Evolutionary conservation across 23 tunicate species (phyloP).

Genomic region (Phallusia fumigata): DNA sequence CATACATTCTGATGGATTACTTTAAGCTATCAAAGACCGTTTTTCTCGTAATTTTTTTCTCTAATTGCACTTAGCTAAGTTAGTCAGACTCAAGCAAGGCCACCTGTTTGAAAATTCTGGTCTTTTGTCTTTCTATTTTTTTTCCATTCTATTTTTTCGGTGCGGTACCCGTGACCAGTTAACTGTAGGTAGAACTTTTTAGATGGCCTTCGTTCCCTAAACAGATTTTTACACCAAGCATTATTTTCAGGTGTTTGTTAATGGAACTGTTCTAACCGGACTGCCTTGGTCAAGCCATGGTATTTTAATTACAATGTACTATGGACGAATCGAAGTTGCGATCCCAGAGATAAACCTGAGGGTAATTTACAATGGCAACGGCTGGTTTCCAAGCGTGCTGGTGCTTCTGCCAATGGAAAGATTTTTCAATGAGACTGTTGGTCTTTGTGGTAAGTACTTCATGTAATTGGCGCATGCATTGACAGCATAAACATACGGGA

Average conservation of each 20-base stretch:
- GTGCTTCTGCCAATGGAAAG: background rate
- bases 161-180: no score
- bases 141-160: no score
- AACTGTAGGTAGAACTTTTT: no score
- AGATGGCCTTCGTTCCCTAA: background rate
- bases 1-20: no score
- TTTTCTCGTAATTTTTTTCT: no score
- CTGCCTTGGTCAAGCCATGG: background rate
- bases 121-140: no score
- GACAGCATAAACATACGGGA: no score
- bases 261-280: background rate
- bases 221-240: background rate
- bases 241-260: background rate
- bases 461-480: no score
- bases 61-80: no score
- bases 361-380: background rate
- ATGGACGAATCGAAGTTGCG: background rate
- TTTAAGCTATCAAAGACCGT: no score
- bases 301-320: background rate
- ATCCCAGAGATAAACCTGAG: background rate
- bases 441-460: slow-evolving; percentile 24
- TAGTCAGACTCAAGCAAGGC: no score
- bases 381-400: background rate
- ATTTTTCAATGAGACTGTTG: slow-evolving; percentile 13
- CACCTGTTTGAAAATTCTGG: no score